Conservation (phyloP, 2,113 vertebrate genomes). For the Caranx ignobilis region DNA sequence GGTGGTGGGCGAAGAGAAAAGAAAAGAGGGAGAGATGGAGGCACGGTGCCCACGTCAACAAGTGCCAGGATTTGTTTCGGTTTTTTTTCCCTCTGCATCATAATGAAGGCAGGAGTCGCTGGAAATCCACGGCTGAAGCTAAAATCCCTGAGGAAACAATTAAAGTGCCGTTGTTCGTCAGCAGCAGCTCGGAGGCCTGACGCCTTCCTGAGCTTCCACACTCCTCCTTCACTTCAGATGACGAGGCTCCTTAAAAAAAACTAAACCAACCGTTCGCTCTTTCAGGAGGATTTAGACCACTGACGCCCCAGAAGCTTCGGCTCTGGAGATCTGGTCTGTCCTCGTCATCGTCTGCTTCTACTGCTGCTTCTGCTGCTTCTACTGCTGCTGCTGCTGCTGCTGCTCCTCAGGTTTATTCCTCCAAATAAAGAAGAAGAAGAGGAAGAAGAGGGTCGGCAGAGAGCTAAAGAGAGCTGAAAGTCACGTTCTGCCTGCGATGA, state of each 20-base stretch:
- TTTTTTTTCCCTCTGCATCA: slow-evolving; percentile 31
- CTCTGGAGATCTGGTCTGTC: slow-evolving; percentile 49
- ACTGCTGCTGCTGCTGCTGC: slow-evolving; percentile 1
- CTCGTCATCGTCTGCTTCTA: neutral
- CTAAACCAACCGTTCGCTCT: neutral
- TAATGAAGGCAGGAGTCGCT: slow-evolving; percentile 65
- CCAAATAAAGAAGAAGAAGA: slow-evolving; percentile 8
- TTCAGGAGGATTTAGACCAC: slow-evolving; percentile 52
- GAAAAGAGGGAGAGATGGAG: slow-evolving; percentile 59
- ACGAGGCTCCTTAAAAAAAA: neutral
- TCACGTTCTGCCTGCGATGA: slow-evolving; percentile 25
- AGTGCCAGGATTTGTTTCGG: slow-evolving; percentile 67
- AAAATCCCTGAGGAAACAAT: slow-evolving; percentile 82
- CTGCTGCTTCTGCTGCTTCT: neutral
- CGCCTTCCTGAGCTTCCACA: neutral
- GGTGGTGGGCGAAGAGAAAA: slow-evolving; percentile 54
- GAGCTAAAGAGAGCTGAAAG: slow-evolving; percentile 62
- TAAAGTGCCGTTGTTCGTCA: slow-evolving; percentile 67
- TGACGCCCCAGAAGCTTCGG: slow-evolving; percentile 46
- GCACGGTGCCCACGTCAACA: slow-evolving; percentile 72
- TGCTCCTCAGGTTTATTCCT: slow-evolving; percentile 19
- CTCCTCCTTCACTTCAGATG: slow-evolving; percentile 45
- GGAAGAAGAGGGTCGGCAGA: slow-evolving; percentile 53
- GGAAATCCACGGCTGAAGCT: slow-evolving; percentile 51
- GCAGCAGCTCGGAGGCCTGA: slow-evolving; percentile 46